Base-by-base conservation (phyloP, 2,888 invertebrate species). In the Penaeus monodon region DNA sequence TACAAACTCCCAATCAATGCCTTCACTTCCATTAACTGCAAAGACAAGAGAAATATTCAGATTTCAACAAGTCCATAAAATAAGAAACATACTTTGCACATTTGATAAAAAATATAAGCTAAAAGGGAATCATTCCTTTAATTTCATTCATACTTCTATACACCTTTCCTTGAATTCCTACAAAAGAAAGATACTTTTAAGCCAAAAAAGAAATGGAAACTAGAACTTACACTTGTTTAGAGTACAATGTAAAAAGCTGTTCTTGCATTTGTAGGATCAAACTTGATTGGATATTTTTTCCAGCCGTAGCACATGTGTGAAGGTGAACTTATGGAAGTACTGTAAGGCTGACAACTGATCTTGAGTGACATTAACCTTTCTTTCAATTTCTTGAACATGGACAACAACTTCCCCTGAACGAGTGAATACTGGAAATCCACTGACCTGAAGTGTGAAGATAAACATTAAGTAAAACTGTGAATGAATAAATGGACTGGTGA, bases 341-440 rank as follows among this genome's bases (percentile, higher is more conserved):
- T 92, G 93, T 78, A 97, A 94, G 91, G 95, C 94, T 63, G 94
- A 93, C 78, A 97, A 93, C 92, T 96, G 94, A 1, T 93, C 93
- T 33, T 94, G 91, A n/a, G 93, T 94, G 82, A 97, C 92, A 22
- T 91, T 91, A 33, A 93, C 94, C 14, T 78, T 77, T 6, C 68
- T 74, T 24, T 68, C 81, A 27, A 81, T 74, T 84, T 95, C 92
- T 90, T 95, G 94, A 81, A 97, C 92, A 78, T 95, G 94, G 0
- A 99, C 97, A 88, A 96, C 95, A 65, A 99, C 98, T 93, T 99
- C 99, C 0, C 99, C 99, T 10, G 99, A 99, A 79, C 99, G 86
- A 4, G 90, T 89, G 81, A 90, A 90, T 85, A 90, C 89, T 14
- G 90, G 90, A 83, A 90, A 90, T 66, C 92, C 91, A 38, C 94